Conservation (phyloP, 2,888 invertebrate species). For the Salpingus planirostris region DNA sequence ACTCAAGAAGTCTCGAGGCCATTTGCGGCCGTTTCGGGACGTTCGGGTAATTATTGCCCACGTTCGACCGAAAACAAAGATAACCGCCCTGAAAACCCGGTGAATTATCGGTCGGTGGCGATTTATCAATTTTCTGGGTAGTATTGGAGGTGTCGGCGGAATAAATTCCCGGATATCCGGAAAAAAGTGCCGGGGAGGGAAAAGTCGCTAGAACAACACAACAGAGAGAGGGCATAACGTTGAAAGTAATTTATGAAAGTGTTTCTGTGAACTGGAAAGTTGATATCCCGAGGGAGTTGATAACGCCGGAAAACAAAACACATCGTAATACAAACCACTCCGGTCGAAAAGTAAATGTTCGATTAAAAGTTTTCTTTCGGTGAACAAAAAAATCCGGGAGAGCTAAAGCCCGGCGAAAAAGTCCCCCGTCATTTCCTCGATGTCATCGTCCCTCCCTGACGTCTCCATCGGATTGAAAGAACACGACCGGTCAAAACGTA, state of each 20-base stretch:
- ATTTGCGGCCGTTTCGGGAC: no score
- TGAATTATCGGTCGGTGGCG: no score
- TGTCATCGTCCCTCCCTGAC: conserved; percentile 6
- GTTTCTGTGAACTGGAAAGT: conserved; percentile 24
- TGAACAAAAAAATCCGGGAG: conserved; percentile 15
- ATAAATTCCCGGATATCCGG: no score
- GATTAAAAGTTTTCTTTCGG: conserved; percentile 28
- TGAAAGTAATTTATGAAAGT: conserved; percentile 26
- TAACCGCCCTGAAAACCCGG: no score
- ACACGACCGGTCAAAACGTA: not conserved
- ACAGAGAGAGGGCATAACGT: conserved; percentile 17
- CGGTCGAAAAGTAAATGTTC: conserved; percentile 28
- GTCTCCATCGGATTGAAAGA: conserved; percentile 10
- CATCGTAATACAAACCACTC: conserved; percentile 23
- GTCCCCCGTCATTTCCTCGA: conserved; percentile 14
- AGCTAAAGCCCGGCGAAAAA: conserved; percentile 9
- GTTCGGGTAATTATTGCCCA: no score
- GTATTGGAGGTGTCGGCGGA: no score
- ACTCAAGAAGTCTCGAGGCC: no score
- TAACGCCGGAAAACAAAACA: conserved; percentile 26
- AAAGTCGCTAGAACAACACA: no score
- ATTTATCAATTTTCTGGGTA: no score
- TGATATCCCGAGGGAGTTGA: conserved; percentile 23
- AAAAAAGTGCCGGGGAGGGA: no score
- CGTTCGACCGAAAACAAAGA: no score